These are phyloP conservation scores for Trachelus stipa DNA, from an alignment of 2,888 invertebrate species.

Conservation along the genomic window DNA sequence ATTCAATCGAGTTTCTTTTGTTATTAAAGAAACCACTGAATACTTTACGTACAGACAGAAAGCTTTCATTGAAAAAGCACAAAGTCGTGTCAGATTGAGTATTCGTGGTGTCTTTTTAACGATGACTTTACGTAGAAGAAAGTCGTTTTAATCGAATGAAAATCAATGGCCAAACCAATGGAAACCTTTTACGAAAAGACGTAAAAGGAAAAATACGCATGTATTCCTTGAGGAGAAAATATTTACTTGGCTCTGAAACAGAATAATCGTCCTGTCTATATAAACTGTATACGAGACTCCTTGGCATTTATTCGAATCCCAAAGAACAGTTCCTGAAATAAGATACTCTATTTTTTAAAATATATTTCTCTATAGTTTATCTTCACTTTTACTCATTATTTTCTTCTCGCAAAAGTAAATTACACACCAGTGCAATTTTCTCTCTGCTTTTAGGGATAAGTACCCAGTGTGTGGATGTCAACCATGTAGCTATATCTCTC, in stretches of 20 bases:
- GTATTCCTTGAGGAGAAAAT: background rate
- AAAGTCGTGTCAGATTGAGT: background rate
- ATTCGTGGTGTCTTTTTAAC: background rate
- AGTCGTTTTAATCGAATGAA: background rate
- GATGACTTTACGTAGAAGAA: background rate
- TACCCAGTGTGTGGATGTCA: too few species aligned
- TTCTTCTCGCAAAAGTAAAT: background rate
- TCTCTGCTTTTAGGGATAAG: too few species aligned
- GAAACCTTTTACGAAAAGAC: background rate
- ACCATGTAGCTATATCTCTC: background rate
- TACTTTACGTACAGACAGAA: background rate
- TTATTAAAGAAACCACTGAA: background rate
- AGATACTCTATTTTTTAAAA: background rate
- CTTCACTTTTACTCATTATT: background rate
- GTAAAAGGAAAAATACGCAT: background rate
- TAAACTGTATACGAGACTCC: background rate
- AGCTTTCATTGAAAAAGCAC: background rate
- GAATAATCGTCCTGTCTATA: constrained; percentile 1
- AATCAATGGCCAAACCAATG: background rate
- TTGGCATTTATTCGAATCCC: constrained; percentile 16
- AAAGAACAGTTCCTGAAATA: constrained; percentile 16
- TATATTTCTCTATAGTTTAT: background rate
- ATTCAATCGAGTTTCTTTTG: background rate
- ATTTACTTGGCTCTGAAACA: background rate
- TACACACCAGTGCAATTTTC: background rate